Conservation (phyloP, 2,797 vertebrate genomes). For the Enteromius thamalakanensis region DNA sequence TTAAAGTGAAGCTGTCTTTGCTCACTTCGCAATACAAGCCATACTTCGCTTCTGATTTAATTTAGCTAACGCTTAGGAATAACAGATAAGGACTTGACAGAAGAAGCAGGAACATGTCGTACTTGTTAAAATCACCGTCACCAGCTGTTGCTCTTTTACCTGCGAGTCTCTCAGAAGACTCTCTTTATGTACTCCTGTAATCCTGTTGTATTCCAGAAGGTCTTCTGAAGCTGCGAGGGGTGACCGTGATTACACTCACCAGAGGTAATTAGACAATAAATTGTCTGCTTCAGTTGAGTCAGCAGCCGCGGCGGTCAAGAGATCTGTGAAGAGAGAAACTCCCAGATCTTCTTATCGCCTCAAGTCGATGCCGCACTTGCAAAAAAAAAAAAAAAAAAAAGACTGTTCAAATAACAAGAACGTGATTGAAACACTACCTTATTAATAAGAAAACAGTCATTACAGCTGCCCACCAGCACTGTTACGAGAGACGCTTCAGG, state of each 20-base stretch:
- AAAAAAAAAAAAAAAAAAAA: too few relatives aligned
- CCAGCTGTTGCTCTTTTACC: constrained; percentile 5
- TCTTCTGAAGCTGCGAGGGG: background rate
- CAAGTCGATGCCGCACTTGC: background rate
- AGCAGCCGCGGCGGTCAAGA: background rate
- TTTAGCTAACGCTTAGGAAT: background rate
- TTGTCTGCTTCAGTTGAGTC: constrained; percentile 30
- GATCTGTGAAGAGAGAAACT: constrained; percentile 18
- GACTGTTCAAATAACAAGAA: background rate
- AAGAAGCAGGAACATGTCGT: background rate
- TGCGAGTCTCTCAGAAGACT: background rate
- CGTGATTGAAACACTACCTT: background rate
- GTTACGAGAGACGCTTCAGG: constrained; percentile 13
- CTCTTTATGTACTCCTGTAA: background rate
- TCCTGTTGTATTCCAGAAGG: constrained; percentile 6
- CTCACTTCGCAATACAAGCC: background rate
- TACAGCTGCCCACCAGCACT: constrained; percentile 9
- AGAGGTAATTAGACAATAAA: constrained; percentile 42
- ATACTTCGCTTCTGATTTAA: background rate
- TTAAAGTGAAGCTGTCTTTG: constrained; percentile 1
- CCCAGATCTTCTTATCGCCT: background rate
- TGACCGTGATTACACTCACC: constrained; percentile 39
- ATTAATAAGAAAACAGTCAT: constrained; percentile 6
- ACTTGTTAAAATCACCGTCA: background rate
- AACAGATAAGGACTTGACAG: background rate